phyloP scores from a whole-genome alignment of 1,140 invertebrate species.

The Drosophila grimshawi region DNA sequence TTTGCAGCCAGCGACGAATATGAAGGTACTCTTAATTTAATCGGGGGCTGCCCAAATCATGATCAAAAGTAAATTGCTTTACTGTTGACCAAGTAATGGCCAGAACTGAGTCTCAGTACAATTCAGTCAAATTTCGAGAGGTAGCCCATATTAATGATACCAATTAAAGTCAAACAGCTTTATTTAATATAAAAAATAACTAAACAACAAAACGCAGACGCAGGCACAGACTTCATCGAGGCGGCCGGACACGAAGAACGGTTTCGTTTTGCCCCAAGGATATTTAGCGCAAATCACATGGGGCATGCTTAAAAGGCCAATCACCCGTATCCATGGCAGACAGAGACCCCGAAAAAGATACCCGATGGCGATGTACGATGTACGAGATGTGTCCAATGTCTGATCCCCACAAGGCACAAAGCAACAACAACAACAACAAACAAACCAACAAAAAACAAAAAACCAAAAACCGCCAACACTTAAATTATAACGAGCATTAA shows the following conservation, averaged over 20 bases:
- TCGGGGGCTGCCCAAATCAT: no score
- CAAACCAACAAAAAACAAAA: not conserved
- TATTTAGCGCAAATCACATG: conserved; percentile 57
- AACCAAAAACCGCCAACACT: conserved; percentile 13
- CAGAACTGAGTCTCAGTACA: not conserved
- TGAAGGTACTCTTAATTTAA: no score
- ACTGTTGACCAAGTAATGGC: not conserved
- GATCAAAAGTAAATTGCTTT: not conserved
- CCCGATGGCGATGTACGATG: conserved; percentile 7
- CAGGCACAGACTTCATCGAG: conserved; percentile 20
- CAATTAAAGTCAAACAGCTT: conserved; percentile 68
- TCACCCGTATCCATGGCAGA: conserved; percentile 46
- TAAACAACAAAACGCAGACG: conserved; percentile 18
- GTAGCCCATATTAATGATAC: conserved; percentile 49
- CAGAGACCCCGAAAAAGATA: conserved; percentile 8
- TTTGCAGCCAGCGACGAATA: not conserved
- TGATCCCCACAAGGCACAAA: conserved; percentile 26
- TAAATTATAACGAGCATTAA: conserved; percentile 77
- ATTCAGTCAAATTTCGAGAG: not conserved
- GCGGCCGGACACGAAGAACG: conserved; percentile 27
- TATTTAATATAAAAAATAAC: conserved; percentile 34
- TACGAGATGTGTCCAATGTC: not conserved
- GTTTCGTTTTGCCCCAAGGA: conserved; percentile 64
- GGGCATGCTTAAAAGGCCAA: conserved; percentile 60
- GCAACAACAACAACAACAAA: not conserved